phyloP scores from a whole-genome alignment of 1,140 invertebrate genomes.

The Drosophila navojoa region DNA sequence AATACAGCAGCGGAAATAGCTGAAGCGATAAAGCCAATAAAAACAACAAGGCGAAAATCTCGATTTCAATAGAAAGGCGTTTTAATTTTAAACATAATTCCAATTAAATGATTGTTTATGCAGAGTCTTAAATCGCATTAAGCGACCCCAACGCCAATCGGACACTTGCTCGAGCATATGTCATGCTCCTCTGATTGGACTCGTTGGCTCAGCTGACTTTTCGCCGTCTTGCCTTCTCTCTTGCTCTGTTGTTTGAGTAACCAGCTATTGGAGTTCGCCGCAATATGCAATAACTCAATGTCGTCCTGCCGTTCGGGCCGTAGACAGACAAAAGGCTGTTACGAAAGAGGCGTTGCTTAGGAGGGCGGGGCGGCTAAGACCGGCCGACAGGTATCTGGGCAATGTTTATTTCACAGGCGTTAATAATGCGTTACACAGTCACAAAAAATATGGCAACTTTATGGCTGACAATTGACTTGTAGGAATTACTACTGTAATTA shows the following conservation, averaged over 20 bases:
- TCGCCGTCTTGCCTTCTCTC: constrained; percentile 3
- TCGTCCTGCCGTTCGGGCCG: constrained; percentile 34
- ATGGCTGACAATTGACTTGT: background rate
- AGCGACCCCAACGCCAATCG: constrained; percentile 6
- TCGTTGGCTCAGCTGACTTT: constrained; percentile 12
- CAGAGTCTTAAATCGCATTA: constrained; percentile 33
- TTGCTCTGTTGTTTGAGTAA: constrained; percentile 9
- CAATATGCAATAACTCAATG: constrained; percentile 75
- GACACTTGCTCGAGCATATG: constrained; percentile 48
- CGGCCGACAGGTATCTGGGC: constrained; percentile 21
- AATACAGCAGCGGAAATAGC: constrained; percentile 73
- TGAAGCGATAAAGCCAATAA: constrained; percentile 77
- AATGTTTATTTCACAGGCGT: constrained; percentile 42
- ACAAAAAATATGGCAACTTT: background rate
- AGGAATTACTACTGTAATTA: background rate
- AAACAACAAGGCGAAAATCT: constrained; percentile 41
- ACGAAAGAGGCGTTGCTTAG: constrained; percentile 4
- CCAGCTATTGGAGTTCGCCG: constrained; percentile 9
- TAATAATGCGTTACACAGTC: background rate
- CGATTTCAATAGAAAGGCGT: constrained; percentile 62
- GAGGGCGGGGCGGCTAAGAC: background rate
- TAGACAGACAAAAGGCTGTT: constrained; percentile 52
- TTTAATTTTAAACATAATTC: constrained; percentile 71
- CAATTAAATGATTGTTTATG: constrained; percentile 75
- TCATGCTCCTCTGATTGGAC: constrained; percentile 20